Evolutionary conservation across 1,140 invertebrate genomes (phyloP).

Genomic region (Streblospio benedicti): DNA sequence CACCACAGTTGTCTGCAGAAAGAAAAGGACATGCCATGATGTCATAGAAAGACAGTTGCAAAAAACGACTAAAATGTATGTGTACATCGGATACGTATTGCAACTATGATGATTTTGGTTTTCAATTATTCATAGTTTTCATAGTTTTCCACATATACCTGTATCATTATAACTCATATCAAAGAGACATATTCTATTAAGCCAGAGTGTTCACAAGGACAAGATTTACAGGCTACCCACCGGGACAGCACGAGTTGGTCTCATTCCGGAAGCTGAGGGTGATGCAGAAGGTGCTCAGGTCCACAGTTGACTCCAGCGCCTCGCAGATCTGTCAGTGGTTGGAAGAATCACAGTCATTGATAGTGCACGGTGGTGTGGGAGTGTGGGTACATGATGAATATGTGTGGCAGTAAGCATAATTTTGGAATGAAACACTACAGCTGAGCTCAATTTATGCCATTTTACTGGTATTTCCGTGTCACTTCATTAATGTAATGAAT

Average conservation of each 20-base stretch:
- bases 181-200: no score
- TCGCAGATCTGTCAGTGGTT: background rate
- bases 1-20: constrained; percentile 9
- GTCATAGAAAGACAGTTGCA: background rate
- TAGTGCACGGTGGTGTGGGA: no score
- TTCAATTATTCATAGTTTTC: background rate
- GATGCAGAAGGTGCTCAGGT: background rate
- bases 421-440: background rate
- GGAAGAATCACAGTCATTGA: no score
- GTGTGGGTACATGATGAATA: background rate
- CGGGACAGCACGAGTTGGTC: background rate
- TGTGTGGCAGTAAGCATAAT: background rate
- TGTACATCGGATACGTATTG: background rate
- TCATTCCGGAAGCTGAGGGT: background rate
- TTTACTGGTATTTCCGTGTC: no score
- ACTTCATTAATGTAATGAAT: no score
- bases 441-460: no score
- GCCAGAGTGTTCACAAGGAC: no score
- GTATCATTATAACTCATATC: background rate
- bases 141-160: background rate
- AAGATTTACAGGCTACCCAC: no score
- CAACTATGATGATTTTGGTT: background rate
- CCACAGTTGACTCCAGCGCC: background rate
- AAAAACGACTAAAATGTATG: background rate
- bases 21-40: background rate